Evolutionary conservation across 2,797 vertebrate genomes (phyloP), one percentile per base, ranked within the genome.

Genomic region (Nannoperca obscura): DNA sequence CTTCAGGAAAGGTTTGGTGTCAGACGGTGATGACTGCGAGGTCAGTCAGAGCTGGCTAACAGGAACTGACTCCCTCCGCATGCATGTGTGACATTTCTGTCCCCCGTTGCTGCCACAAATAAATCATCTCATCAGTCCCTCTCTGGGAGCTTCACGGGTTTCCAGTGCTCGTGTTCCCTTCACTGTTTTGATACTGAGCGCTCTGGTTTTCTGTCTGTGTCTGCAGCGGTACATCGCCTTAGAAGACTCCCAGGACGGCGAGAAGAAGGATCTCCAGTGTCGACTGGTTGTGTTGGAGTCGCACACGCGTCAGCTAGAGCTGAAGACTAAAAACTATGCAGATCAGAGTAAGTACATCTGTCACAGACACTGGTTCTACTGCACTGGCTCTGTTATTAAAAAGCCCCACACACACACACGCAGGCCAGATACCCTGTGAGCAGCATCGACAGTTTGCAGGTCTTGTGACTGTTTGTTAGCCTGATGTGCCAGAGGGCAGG

Each of bases 201-300:
- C 12, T 61, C 15, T 68, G 11, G 2, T 55, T 34, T 38, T 2
- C 32, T 52, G 8, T 80, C 8, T 82, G 19, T 14, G 58, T 90
- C 87, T 81, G 70, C 86, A 99, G 98, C 97, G 97, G 95, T 99
- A 97, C 91, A 99, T 99, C 5, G 95, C 94, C 83, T 96, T 97
- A 89, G 98, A 99, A 93, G 98, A 99, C 88, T 96, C 95, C 83
- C 97, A 99, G 91, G 98, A 99, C 4, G 97, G 97, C 47, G 98
- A 99, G 90, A 99, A 97, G 93, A 99, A 99, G 84, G 98, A 99
- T 15, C 95, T 99, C 10, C 98, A 99, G 91, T 84, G 85, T 67
- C 96, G 96, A 58, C 94, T 99, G 92, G 95, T 96, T 89, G 87
- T 84, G 38, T 81, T 98, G 94, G 97, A 99, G 91, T 97, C 97